phyloP scores from a whole-genome alignment of 2,888 invertebrate genomes.

The Tillus elongatus region DNA sequence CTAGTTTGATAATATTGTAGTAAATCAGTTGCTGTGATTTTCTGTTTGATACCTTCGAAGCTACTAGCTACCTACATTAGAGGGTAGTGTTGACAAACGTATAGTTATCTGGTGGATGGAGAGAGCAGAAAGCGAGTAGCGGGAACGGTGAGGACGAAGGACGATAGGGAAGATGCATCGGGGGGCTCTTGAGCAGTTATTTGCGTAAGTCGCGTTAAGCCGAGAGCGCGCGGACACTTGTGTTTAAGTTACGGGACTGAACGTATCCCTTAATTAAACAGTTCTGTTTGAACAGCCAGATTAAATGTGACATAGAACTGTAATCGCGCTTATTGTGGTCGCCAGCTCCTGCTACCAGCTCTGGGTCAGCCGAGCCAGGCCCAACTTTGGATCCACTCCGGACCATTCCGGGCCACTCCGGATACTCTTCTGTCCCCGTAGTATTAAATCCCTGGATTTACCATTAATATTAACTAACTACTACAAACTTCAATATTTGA shows the following conservation, averaged over 20 bases:
- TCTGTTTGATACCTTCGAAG: too few species aligned
- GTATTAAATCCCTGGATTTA: slow-evolving; percentile 1
- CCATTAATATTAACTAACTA: slow-evolving; percentile 3
- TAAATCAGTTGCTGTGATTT: too few species aligned
- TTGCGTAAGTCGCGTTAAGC: slow-evolving; percentile 34
- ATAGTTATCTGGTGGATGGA: too few species aligned
- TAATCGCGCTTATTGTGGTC: slow-evolving; percentile 45
- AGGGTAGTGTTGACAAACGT: too few species aligned
- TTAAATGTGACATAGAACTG: slow-evolving; percentile 45
- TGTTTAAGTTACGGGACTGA: slow-evolving; percentile 43
- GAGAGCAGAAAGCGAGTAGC: too few species aligned
- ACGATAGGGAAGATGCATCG: slow-evolving; percentile 4
- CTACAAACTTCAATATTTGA: slow-evolving; percentile 3
- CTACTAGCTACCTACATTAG: too few species aligned
- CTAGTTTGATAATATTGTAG: too few species aligned
- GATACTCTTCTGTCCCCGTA: background rate
- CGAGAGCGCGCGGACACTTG: slow-evolving; percentile 40
- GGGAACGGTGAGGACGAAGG: too few species aligned
- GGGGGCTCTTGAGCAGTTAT: too few species aligned
- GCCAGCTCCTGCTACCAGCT: slow-evolving; percentile 12
- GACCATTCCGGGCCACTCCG: too few species aligned
- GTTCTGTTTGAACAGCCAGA: slow-evolving; percentile 45
- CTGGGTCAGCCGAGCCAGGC: background rate
- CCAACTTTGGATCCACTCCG: background rate
- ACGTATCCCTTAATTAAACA: slow-evolving; percentile 45